These are phyloP conservation scores for Hippocampus kuda DNA, from an alignment of 2,797 vertebrate genomes.

Conservation along the genomic window DNA sequence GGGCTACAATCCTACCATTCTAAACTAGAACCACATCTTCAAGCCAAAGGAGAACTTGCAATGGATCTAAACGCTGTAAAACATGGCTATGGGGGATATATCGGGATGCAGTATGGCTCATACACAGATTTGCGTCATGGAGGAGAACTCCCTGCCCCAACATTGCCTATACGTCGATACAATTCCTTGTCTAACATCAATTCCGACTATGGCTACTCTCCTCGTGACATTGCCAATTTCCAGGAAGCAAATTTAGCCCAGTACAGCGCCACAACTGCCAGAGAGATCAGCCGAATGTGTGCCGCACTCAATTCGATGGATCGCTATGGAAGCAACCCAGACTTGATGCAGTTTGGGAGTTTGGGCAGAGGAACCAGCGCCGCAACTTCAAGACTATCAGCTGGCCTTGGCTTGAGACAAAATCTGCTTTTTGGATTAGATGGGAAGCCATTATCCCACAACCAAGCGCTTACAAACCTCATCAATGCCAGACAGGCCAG, in stretches of 20 bases:
- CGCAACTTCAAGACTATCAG: conserved; percentile 61
- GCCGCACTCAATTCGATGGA: conserved; percentile 97
- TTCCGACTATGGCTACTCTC: conserved; percentile 85
- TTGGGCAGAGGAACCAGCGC: conserved; percentile 61
- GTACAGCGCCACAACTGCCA: conserved; percentile 94
- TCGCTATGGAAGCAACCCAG: conserved; percentile 77
- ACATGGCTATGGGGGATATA: conserved; percentile 80
- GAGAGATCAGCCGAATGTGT: conserved; percentile 97
- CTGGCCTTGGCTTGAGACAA: conserved; percentile 72
- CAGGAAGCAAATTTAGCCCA: conserved; percentile 95
- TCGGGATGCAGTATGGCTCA: conserved; percentile 91
- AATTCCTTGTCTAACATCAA: conserved; percentile 93
- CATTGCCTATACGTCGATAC: conserved; percentile 84
- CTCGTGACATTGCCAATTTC: conserved; percentile 80
- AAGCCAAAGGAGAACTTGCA: conserved; percentile 68
- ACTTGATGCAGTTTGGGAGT: conserved; percentile 76
- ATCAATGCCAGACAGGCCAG: conserved; percentile 74
- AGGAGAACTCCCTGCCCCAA: conserved; percentile 74
- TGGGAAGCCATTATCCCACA: conserved; percentile 68
- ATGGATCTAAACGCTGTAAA: conserved; percentile 84
- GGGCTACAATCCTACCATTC: conserved; percentile 76
- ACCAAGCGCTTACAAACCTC: conserved; percentile 76
- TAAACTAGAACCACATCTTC: conserved; percentile 77
- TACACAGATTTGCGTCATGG: conserved; percentile 91
- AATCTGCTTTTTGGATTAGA: conserved; percentile 80